These are phyloP conservation scores for Amphilophus citrinellus DNA, from an alignment of 2,113 vertebrate genomes.

Conservation along the genomic window DNA sequence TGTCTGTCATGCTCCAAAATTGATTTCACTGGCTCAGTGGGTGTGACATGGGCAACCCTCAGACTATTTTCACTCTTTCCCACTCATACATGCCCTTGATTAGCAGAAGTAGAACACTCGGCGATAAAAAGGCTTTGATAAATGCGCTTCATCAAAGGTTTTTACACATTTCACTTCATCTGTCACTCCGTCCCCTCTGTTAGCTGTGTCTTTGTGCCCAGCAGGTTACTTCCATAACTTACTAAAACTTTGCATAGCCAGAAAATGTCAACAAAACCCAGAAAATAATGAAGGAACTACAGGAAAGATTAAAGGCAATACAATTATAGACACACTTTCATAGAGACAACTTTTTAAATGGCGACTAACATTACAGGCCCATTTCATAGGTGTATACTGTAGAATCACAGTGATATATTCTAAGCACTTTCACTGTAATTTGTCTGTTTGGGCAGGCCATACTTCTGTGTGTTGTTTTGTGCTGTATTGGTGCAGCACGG, in stretches of 20 bases:
- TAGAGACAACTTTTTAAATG: too few species aligned
- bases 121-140: background rate
- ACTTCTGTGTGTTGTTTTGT: too few species aligned
- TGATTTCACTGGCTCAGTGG: constrained; percentile 38
- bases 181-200: background rate
- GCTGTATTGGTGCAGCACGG: too few species aligned
- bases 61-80: background rate
- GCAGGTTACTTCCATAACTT: background rate
- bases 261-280: background rate
- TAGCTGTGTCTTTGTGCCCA: background rate
- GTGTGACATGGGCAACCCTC: constrained; percentile 19
- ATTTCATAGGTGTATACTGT: too few species aligned
- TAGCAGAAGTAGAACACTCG: background rate
- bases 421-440: too few species aligned
- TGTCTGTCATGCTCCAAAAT: constrained; percentile 42
- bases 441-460: too few species aligned
- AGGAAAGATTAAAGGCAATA: background rate
- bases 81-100: background rate
- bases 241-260: background rate
- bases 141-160: background rate
- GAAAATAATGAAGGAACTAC: background rate
- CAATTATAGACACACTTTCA: background rate
- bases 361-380: too few species aligned
- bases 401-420: too few species aligned
- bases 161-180: background rate